A percentile compares a stretch with the other conserved stretches of the same genome.
Conservation (phyloP, 2,113 vertebrate genomes). For the Aplodontia rufa region DNA sequence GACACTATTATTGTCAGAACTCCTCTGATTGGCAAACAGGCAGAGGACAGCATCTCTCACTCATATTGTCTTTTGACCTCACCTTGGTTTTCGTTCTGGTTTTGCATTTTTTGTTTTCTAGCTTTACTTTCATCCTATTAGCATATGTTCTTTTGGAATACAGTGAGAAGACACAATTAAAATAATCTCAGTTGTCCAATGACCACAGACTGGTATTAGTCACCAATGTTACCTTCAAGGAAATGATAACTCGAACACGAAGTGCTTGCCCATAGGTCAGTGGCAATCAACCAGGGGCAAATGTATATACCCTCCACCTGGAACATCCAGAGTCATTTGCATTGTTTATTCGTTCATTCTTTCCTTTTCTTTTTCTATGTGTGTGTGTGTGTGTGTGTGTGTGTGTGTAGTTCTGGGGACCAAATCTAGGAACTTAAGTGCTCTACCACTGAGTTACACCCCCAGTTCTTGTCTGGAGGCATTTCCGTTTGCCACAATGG, state of each 20-base stretch:
- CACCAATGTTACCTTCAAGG: background rate
- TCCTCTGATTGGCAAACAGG: background rate
- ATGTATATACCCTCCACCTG: background rate
- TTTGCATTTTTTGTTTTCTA: background rate
- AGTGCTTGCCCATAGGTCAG: background rate
- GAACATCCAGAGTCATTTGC: background rate
- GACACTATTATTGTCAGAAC: background rate
- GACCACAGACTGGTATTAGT: background rate
- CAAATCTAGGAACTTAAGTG: background rate
- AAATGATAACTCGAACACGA: background rate
- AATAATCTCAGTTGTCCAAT: background rate
- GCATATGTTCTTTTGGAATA: background rate
- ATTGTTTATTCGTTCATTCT: too few relatives aligned
- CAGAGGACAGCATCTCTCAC: background rate
- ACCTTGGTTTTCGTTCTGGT: background rate
- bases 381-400: too few relatives aligned
- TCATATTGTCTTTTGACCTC: background rate
- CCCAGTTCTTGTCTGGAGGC: background rate
- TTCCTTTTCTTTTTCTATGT: too few relatives aligned
- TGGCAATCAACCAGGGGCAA: background rate
- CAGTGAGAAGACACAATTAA: background rate
- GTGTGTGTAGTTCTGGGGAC: background rate
- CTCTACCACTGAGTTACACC: background rate
- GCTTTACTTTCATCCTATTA: background rate
- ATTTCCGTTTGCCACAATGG: background rate